Evolutionary conservation across 2,797 vertebrate species (phyloP).

Genomic region (Pyrrhura leucotis): DNA sequence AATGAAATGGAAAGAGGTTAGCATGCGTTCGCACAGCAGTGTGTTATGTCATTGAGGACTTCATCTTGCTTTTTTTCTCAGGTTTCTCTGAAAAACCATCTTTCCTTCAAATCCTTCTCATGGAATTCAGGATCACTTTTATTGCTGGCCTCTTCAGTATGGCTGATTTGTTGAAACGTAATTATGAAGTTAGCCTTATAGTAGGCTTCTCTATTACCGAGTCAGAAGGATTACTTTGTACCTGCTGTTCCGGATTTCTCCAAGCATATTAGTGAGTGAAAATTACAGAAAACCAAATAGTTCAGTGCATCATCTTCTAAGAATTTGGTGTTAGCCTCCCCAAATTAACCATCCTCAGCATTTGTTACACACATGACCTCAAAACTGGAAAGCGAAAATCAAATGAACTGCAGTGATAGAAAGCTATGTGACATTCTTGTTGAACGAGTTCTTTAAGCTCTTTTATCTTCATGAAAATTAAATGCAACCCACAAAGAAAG

Average conservation of each 20-base stretch:
- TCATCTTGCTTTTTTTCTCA: not conserved
- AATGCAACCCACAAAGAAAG: not conserved
- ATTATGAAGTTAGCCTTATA: not conserved
- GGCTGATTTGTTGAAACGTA: not conserved
- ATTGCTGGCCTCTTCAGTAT: not conserved
- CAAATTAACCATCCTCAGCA: not conserved
- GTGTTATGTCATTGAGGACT: not conserved
- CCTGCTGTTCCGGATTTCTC: not conserved
- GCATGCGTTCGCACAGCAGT: fast-evolving
- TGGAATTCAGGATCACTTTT: not conserved
- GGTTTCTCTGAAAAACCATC: not conserved
- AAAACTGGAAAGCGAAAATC: not conserved
- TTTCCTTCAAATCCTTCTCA: not conserved
- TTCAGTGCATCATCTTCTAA: not conserved
- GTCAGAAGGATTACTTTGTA: not conserved
- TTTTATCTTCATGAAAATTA: not conserved
- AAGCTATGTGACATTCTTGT: not conserved
- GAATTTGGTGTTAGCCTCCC: not conserved
- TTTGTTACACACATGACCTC: not conserved
- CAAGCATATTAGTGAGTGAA: not conserved
- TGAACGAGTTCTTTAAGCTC: not conserved
- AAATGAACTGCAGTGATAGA: not conserved
- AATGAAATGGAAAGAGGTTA: not conserved
- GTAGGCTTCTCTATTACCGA: not conserved
- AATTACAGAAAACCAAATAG: not conserved